A percentile compares a stretch with the other conserved stretches of the same genome.
Evolutionary conservation across 2,797 vertebrate genomes (phyloP).

Genomic region (Mionectes olivaceus): DNA sequence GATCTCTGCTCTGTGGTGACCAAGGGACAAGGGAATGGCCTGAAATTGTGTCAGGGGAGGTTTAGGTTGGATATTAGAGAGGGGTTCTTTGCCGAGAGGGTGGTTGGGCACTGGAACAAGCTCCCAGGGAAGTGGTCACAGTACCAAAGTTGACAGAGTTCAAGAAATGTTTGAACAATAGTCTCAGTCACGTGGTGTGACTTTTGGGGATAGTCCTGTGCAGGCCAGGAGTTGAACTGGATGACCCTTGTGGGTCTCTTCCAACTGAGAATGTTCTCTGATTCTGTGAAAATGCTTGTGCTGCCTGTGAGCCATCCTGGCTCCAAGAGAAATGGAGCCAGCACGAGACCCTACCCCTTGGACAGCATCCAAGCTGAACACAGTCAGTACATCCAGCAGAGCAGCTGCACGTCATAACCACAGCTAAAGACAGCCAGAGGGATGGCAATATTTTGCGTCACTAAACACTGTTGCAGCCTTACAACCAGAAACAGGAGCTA

Average conservation of each 20-base stretch:
- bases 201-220: not conserved
- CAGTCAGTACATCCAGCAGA: not conserved
- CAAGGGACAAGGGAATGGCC: too few relatives aligned
- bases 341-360: not conserved
- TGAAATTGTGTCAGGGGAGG: too few relatives aligned
- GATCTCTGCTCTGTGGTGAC: too few relatives aligned
- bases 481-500: not conserved
- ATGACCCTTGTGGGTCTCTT: not conserved
- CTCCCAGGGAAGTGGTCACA: not conserved
- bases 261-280: not conserved
- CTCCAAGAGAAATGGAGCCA: not conserved
- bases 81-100: too few relatives aligned
- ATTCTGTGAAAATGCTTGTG: not conserved
- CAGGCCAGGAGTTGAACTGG: not conserved
- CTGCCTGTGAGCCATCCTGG: rapidly evolving
- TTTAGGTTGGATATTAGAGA: too few relatives aligned
- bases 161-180: too few relatives aligned
- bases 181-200: too few relatives aligned
- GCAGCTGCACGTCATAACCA: not conserved
- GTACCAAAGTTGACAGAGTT: not conserved
- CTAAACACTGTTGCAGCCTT: rapidly evolving
- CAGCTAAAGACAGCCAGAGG: not conserved
- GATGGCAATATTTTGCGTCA: too few relatives aligned
- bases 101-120: not conserved
- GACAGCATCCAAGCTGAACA: not conserved